phyloP scores from a whole-genome alignment of 2,888 invertebrate species.

The Pollenia amentaria region DNA sequence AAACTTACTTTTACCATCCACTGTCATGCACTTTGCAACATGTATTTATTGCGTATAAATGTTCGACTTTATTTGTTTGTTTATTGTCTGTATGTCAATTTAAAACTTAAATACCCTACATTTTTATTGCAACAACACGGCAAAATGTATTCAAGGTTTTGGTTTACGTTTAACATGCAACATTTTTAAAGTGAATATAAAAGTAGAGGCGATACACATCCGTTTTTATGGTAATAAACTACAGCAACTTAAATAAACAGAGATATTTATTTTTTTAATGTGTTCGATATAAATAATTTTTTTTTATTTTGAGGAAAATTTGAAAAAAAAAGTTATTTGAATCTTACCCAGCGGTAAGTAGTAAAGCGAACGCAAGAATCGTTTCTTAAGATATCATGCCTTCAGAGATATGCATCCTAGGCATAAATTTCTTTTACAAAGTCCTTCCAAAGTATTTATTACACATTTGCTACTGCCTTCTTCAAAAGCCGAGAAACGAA shows the following conservation, averaged over 20 bases:
- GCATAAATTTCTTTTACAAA: too few relatives aligned
- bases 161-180: neutral
- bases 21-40: neutral
- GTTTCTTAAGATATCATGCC: too few relatives aligned
- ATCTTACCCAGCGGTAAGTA: too few relatives aligned
- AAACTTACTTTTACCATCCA: neutral
- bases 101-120: conserved; percentile 10
- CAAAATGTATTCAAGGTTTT: conserved; percentile 5
- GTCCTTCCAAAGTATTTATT: too few relatives aligned
- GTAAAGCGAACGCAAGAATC: too few relatives aligned
- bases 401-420: too few relatives aligned
- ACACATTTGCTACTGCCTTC: too few relatives aligned
- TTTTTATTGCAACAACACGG: neutral
- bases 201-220: conserved; percentile 7
- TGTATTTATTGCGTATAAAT: neutral
- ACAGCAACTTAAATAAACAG: too few relatives aligned
- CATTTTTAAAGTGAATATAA: conserved; percentile 2
- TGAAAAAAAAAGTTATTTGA: too few relatives aligned
- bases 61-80: neutral
- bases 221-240: neutral
- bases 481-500: too few relatives aligned
- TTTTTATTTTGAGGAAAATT: too few relatives aligned
- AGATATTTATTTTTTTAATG: neutral
- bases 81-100: conserved; percentile 22
- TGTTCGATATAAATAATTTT: neutral